Base-by-base conservation (phyloP, 1,140 invertebrate genomes). In the Drosophila athabasca region DNA sequence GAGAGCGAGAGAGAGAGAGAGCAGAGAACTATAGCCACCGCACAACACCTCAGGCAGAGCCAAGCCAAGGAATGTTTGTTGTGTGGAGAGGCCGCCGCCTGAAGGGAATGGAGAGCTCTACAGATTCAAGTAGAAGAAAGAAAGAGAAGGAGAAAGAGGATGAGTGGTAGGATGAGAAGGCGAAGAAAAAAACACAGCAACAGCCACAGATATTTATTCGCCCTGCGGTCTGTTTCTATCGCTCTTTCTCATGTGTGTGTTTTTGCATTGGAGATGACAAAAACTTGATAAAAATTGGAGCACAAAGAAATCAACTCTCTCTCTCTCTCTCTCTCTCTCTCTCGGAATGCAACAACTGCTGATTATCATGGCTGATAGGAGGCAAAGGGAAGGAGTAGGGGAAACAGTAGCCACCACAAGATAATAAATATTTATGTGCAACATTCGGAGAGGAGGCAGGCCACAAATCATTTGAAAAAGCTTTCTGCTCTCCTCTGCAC, bases 351-450 rank as follows among this genome's bases (percentile, higher is more conserved):
- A 57, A 39, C 39, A 59, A 64, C 70, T 74, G 53, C 70, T 69
- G 66, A 74, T 75, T 60, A 43, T 39, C 35, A 39, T 39, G 59
- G 19, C 35, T 46, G 71, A 73, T 74, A 70, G 35, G 19, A 51
- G 49, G 17, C 24, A 26, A 45, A 58, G 64, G 60, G 35, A 5
- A 5, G 4, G 11, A 5, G 35, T 11, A 4, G 9, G 3, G 31
- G 31, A 31, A 9, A 9, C 35, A 13, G 35, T 39, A 39, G 35
- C 31, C 31, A 6, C 29, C 29, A 7, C 6, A 44, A 65, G 48
- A 62, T 54, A 53, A 75, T 75, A 75, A 75, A 75, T 75, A 75
- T 75, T 74, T 75, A 75, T 66, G 31, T 67, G 51, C 54, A 54
- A 44, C 72, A 39, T 49, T 19, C 35, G 54, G 52, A 26, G 24